phyloP scores from a whole-genome alignment of 2,113 vertebrate species.

The Neolamprologus sp. region DNA sequence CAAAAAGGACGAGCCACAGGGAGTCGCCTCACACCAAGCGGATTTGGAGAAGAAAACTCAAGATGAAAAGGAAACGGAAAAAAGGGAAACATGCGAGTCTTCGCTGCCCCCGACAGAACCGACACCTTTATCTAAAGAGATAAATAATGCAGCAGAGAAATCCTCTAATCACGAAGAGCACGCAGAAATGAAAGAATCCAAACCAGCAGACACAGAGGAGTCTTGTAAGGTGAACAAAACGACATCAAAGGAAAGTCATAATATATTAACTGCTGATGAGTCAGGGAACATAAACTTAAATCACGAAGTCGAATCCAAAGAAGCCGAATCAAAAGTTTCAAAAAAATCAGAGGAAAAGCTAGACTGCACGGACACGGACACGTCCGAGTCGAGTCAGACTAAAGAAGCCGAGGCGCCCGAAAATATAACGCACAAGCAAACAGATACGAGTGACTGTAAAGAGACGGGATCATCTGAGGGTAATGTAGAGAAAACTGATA shows the following conservation, averaged over 20 bases:
- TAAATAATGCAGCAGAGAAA: neutral
- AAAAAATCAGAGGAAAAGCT: neutral
- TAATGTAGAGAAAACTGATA: neutral
- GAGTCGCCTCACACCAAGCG: neutral
- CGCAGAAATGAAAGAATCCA: neutral
- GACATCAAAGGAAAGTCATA: neutral
- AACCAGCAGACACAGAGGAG: neutral
- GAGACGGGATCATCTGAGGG: neutral
- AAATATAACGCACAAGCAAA: neutral
- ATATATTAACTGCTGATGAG: neutral
- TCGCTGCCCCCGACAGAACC: neutral
- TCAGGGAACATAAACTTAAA: neutral
- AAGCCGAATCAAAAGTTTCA: neutral
- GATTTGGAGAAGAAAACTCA: neutral
- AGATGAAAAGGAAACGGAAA: neutral
- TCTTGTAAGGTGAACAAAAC: neutral
- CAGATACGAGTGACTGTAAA: neutral
- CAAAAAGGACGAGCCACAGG: neutral
- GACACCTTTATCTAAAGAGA: neutral
- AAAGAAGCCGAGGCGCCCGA: neutral
- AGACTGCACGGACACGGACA: neutral
- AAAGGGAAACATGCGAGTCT: neutral
- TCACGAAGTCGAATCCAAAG: neutral
- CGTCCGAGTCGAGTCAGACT: neutral
- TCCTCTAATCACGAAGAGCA: neutral